These are phyloP conservation scores for Chromis chromis DNA, from an alignment of 2,797 vertebrate genomes.

Conservation along the genomic window DNA sequence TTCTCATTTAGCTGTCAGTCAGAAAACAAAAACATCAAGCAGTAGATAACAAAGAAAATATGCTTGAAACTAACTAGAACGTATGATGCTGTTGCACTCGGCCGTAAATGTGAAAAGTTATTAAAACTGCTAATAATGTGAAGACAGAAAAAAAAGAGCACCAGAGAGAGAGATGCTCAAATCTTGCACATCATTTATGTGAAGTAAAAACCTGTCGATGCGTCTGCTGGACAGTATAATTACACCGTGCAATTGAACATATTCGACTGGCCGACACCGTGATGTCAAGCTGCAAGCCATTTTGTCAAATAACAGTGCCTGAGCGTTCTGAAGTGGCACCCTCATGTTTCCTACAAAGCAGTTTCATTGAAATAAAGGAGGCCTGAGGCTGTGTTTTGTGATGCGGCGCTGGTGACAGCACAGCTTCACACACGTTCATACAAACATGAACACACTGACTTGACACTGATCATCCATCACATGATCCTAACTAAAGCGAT, in stretches of 20 bases:
- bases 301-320: background rate
- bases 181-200: background rate
- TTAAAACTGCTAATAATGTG: too few relatives aligned
- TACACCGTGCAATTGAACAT: background rate
- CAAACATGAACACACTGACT: background rate
- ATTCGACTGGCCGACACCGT: background rate
- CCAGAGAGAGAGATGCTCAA: background rate
- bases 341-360: background rate
- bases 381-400: background rate
- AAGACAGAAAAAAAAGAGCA: background rate
- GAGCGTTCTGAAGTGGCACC: too few relatives aligned
- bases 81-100: too few relatives aligned
- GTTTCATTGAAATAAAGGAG: conserved; percentile 3
- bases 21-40: too few relatives aligned
- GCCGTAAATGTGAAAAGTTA: too few relatives aligned
- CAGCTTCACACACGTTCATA: background rate
- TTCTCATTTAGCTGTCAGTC: too few relatives aligned
- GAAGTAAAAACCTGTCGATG: background rate
- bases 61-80: too few relatives aligned
- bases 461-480: conserved; percentile 20
- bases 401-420: background rate
- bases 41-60: too few relatives aligned
- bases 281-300: background rate
- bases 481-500: conserved; percentile 28
- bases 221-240: background rate